Base-by-base conservation (phyloP, 1,140 invertebrate species). In the Mesaphorura yosii region DNA sequence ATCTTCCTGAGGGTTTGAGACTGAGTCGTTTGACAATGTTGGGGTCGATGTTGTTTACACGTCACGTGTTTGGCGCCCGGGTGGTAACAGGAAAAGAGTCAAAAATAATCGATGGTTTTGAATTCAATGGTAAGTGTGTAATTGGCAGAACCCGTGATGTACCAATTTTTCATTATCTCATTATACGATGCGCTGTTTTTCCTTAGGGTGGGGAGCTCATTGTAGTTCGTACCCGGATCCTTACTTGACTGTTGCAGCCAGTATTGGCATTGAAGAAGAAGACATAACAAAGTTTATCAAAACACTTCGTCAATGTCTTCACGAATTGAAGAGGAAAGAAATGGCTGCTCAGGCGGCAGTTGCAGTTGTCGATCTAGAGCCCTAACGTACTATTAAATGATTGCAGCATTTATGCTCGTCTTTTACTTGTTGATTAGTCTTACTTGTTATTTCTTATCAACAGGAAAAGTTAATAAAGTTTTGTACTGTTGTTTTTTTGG, bases 1-100 rank as follows among this genome's bases (percentile, higher is more conserved):
- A 70, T 34, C 68, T 68, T 67, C 40, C 12, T 10, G 15, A 70
- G 50, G 72, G 26, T 20, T n/a, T 27, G 42, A 53, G 20, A 37
- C 15, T 29, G 53, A 12, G 29, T 37, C 1, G 31, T 34, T 7
- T 60, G 3, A 77, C 76, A 40, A 65, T 80, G 67, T 67, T 85
- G 39, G 82, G 83, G 1, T 82, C 82, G 1, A 84, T 83, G 76
- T 67, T 86, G 29, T 86, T 84, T 66, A 72, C 78, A 31, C 73
- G 81, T 57, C 78, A 76, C 65, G 79, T 85, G 39, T 83, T 81
- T 42, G 82, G 82, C 44, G 75, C 80, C 28, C 73, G 82, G 67
- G 76, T 79, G 26, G 73, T 81, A 40, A 72, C 75, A 14, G 70
- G 71, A 19, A 68, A 69, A 12, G 76, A 78, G 51, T 64, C 66